A percentile compares a stretch with the other conserved stretches of the same genome.
Conservation (phyloP, 1,140 invertebrate species). For the Ditylenchus dipsaci region DNA sequence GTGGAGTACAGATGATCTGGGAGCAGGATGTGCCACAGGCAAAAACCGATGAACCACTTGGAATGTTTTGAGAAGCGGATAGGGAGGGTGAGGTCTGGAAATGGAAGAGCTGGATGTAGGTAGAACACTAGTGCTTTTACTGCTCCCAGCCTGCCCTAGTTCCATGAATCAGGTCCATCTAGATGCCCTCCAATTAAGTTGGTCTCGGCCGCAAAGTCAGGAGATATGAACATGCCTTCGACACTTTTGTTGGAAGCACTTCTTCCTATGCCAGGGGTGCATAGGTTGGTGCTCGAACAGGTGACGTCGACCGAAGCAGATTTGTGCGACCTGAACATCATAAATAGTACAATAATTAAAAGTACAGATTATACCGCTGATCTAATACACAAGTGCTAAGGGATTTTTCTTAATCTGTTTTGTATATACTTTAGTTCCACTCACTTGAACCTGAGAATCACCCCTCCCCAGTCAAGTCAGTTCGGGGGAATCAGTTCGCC, state of each 20-base stretch:
- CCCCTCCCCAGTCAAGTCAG: no score
- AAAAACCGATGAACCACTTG: slow-evolving; percentile 17
- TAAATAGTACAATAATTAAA: no score
- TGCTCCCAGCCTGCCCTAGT: neutral
- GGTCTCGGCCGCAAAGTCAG: neutral
- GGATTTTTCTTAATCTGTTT: no score
- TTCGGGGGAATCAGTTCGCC: no score
- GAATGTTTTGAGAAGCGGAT: neutral
- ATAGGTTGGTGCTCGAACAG: neutral
- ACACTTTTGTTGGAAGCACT: neutral
- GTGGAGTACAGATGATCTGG: slow-evolving; percentile 32
- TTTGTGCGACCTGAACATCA: slow-evolving; percentile 2
- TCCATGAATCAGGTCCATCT: neutral
- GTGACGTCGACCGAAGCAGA: neutral
- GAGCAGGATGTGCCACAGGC: slow-evolving; percentile 30
- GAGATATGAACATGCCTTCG: neutral
- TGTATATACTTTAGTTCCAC: no score
- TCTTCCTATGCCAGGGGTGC: neutral
- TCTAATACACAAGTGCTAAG: no score
- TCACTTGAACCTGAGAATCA: no score
- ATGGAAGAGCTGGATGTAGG: neutral
- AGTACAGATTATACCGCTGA: no score
- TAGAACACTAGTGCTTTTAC: neutral
- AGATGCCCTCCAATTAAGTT: neutral
- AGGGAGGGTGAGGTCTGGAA: neutral